Conservation (phyloP, 2,888 invertebrate genomes). For the Plemyria rubiginata region DNA sequence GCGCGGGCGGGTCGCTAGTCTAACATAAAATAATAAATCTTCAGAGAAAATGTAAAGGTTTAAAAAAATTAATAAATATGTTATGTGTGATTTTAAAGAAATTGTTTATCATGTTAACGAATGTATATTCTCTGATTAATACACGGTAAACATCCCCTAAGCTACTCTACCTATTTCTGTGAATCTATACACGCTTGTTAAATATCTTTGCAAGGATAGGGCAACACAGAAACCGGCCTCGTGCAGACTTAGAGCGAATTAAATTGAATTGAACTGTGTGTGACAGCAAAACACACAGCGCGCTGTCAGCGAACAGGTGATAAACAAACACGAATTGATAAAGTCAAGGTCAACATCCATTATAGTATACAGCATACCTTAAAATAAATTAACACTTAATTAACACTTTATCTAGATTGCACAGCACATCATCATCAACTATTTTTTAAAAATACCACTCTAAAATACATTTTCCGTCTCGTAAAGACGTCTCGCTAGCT, state of each 20-base stretch:
- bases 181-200: too few species aligned
- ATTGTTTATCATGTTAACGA: too few species aligned
- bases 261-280: not conserved
- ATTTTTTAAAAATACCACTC: slow-evolving; percentile 5
- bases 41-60: too few species aligned
- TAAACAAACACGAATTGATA: slow-evolving; percentile 8
- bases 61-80: too few species aligned
- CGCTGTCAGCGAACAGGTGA: not conserved
- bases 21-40: too few species aligned
- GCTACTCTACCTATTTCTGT: too few species aligned
- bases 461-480: not conserved
- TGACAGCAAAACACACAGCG: not conserved
- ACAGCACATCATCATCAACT: not conserved
- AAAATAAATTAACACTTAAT: slow-evolving; percentile 1
- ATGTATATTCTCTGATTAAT: too few species aligned
- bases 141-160: too few species aligned
- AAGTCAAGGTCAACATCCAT: not conserved
- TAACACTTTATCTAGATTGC: not conserved
- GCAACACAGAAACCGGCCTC: not conserved
- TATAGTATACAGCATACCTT: not conserved
- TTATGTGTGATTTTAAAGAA: too few species aligned
- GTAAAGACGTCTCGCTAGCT: slow-evolving; percentile 1
- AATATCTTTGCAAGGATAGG: not conserved
- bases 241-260: not conserved
- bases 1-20: too few species aligned